Percentiles rank a stretch among this genome's conserved stretches.
These are phyloP conservation scores for Xanthia icteritia DNA, from an alignment of 2,888 invertebrate species.

Conservation along the genomic window DNA sequence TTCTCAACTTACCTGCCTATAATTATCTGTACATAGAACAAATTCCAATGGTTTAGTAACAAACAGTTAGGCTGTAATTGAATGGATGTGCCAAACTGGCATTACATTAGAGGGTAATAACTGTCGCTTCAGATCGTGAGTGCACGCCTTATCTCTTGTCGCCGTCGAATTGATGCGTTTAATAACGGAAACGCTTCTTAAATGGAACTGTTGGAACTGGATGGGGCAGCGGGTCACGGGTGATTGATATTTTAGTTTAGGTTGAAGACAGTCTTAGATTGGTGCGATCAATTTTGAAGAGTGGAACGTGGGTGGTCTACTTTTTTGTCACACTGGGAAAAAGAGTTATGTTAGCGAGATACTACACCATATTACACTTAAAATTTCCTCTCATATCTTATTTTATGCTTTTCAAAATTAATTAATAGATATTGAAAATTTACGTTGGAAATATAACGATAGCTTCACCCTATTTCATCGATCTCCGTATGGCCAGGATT, in stretches of 20 bases:
- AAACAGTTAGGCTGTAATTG: conserved; percentile 73
- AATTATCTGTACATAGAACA: conserved; percentile 13
- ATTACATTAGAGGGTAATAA: conserved; percentile 83
- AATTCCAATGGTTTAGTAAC: conserved; percentile 60
- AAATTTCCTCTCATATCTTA: background rate
- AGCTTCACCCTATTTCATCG: background rate
- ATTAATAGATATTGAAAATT: background rate
- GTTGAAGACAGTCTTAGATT: conserved; percentile 42
- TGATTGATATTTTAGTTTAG: conserved; percentile 57
- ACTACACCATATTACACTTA: background rate
- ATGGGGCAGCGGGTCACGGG: conserved; percentile 62
- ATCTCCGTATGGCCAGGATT: too few relatives aligned
- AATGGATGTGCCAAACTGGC: conserved; percentile 77
- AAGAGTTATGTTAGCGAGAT: background rate
- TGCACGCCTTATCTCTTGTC: conserved; percentile 84
- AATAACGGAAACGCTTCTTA: conserved; percentile 83
- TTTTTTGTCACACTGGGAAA: background rate
- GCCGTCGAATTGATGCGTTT: conserved; percentile 85
- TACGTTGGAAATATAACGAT: background rate
- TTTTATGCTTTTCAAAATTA: background rate
- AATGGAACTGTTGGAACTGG: conserved; percentile 70
- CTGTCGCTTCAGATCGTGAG: conserved; percentile 81
- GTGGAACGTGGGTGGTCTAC: background rate
- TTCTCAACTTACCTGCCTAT: background rate
- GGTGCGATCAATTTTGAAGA: conserved; percentile 31